Evolutionary conservation across 2,888 invertebrate genomes (phyloP).

Genomic region (Sussaba pulchella): DNA sequence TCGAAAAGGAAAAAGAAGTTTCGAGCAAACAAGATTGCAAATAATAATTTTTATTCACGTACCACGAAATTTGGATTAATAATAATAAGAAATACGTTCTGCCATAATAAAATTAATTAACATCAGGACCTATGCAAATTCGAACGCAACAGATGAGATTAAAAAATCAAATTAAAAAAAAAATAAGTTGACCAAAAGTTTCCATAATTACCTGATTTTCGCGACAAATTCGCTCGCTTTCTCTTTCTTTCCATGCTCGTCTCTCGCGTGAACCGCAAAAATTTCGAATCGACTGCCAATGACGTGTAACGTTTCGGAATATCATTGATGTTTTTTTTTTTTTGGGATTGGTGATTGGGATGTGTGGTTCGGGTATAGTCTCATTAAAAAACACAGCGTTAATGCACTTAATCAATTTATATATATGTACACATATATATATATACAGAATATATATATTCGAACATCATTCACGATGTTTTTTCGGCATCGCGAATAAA

Average conservation of each 20-base stretch:
- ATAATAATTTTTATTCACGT: neutral
- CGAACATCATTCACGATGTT: constrained; percentile 46
- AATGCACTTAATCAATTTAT: constrained; percentile 73
- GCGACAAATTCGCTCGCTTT: neutral
- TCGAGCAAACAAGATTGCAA: too few relatives aligned
- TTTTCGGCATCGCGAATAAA: constrained; percentile 42
- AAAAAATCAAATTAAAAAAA: constrained; percentile 9
- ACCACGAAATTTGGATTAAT: neutral
- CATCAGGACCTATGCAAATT: too few relatives aligned
- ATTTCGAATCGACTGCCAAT: constrained; percentile 4
- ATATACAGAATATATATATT: constrained; percentile 69
- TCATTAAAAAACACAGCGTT: constrained; percentile 76
- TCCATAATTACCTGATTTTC: constrained; percentile 68
- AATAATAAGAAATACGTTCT: neutral
- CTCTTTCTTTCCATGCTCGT: neutral
- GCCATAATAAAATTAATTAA: too few relatives aligned
- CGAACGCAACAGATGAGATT: too few relatives aligned
- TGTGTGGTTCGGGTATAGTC: constrained; percentile 55
- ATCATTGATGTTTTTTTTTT: neutral
- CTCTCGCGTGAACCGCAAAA: constrained; percentile 1
- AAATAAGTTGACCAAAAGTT: constrained; percentile 42
- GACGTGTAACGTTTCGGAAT: neutral
- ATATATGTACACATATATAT: constrained; percentile 55
- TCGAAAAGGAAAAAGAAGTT: too few relatives aligned
- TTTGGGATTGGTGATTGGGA: constrained; percentile 19